Percentiles rank a stretch among this genome's conserved stretches.
Evolutionary conservation across 2,113 vertebrate genomes (phyloP).

Genomic region (Cololabis saira): DNA sequence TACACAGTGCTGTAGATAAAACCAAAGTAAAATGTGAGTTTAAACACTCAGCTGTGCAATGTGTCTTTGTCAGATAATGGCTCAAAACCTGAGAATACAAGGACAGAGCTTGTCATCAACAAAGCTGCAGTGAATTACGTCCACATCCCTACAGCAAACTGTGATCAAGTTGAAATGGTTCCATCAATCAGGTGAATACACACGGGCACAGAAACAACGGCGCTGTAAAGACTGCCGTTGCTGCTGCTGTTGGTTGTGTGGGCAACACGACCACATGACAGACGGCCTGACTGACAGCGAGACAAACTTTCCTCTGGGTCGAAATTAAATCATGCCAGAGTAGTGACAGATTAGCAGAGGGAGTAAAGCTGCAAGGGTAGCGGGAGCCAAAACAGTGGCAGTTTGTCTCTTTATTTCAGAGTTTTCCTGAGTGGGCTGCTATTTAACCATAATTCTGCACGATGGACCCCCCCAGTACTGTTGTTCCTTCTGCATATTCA

Average conservation of each 20-base stretch:
- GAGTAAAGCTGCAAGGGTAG: background rate
- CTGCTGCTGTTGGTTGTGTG: conserved; percentile 6
- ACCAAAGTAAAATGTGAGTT: too few relatives aligned
- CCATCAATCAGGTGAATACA: background rate
- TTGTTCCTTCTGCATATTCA: background rate
- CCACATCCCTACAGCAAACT: background rate
- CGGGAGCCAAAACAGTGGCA: conserved; percentile 4
- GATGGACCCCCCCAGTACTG: accelerated
- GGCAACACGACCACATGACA: background rate
- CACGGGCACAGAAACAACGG: background rate
- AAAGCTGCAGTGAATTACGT: background rate
- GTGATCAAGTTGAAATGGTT: background rate
- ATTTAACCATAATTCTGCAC: background rate
- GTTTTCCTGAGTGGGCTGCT: background rate
- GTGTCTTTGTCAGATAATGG: too few relatives aligned
- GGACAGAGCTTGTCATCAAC: background rate
- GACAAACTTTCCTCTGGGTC: conserved; percentile 7
- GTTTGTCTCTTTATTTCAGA: background rate
- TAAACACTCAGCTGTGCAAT: too few relatives aligned
- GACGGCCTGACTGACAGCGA: conserved; percentile 10
- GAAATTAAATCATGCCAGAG: conserved; percentile 6
- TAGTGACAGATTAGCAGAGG: background rate
- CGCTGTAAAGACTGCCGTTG: background rate
- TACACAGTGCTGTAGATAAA: too few relatives aligned
- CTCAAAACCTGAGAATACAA: too few relatives aligned